Conservation (phyloP, 2,888 invertebrate genomes). For the Gisinianus flammeolus region DNA sequence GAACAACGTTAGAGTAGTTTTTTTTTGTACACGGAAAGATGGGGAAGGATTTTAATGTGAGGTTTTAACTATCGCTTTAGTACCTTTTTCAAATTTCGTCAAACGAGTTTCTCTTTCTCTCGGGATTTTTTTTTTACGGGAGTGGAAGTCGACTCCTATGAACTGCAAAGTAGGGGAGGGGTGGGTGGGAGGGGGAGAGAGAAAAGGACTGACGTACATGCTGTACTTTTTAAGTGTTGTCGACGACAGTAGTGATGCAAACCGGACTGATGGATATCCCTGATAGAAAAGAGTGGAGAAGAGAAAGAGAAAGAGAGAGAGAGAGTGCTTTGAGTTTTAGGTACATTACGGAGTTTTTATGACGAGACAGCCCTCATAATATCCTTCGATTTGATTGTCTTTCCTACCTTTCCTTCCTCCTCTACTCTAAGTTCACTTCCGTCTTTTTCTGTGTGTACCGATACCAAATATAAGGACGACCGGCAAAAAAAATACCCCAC, state of each 20-base stretch:
- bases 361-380: not conserved
- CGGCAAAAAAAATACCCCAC: no score
- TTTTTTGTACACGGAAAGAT: no score
- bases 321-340: not conserved
- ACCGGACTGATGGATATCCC: slow-evolving; percentile 3
- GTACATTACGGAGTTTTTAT: not conserved
- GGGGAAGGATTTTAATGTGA: no score
- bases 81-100: no score
- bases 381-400: not conserved
- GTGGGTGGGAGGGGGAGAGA: not conserved
- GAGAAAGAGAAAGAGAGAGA: not conserved
- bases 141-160: no score
- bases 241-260: no score
- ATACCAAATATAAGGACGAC: no score
- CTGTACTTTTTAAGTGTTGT: not conserved
- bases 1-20: no score
- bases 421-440: not conserved
- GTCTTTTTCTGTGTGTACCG: no score
- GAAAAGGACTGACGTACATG: not conserved
- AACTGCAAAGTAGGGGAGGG: not conserved
- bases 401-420: not conserved
- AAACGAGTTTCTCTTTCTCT: no score
- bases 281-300: not conserved
- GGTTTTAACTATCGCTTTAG: no score
- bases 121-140: no score